Base-by-base conservation (phyloP, 1,140 invertebrate species). In the Rhopalosiphum maidis region DNA sequence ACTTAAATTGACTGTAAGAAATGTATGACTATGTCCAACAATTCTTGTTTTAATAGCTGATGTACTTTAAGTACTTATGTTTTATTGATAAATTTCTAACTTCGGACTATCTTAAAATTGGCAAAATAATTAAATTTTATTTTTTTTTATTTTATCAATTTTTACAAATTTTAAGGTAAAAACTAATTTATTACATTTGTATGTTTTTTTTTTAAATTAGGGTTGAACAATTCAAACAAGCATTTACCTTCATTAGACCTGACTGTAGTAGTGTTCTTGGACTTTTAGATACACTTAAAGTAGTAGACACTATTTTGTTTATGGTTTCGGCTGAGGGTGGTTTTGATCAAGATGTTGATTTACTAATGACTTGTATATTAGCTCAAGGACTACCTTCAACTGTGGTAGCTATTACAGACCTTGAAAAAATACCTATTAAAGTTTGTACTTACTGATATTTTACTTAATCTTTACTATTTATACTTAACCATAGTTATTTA, bases 311-410 rank as follows among this genome's bases (percentile, higher is more conserved):
- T 30, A 96, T 98, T 30, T 93, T 99, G 41, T 97, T 98, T 95
- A 94, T 98, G 8, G 96, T 97, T 94, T 97, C 97, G 46, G 96
- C 97, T 22, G 94, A 94, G 37, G 95, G 97, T 54, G 96, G 98
- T 89, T 93, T 93, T 41, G 98, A 98, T 95, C 96, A 96, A 87
- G 97, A 96, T 96, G 98, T 98, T 25, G 96, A 97, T 94, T 96
- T 96, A 94, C 96, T 98, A 77, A 95, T 98, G 35, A 96, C 96
- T 37, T 96, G 97, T 94, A 95, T 97, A 43, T 96, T 97, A 94
- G 97, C 97, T 35, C 98, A 99, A 95, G 98, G 98, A 18, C 96
- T 99, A 94, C 97, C 98, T 15, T 97, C 98, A 35, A 96, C 97
- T 11, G 95, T 98, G 54, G 96, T 98, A 86, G 97, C 96, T 22